These are phyloP conservation scores for Branchinecta lynchi DNA, from an alignment of 1,140 invertebrate genomes.

Conservation along the genomic window DNA sequence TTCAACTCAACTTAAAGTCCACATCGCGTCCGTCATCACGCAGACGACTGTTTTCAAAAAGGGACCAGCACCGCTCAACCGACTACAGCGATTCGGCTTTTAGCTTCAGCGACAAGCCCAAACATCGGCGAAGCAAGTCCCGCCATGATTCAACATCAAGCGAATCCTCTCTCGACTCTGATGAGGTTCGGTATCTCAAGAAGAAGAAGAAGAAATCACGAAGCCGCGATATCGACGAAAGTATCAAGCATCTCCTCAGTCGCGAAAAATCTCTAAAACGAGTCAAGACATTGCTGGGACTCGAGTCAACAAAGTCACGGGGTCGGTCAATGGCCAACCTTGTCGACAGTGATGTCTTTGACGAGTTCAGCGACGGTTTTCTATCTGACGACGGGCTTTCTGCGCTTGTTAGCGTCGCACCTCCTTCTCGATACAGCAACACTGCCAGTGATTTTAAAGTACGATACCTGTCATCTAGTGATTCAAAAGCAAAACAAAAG, in stretches of 20 bases:
- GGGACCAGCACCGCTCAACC: background rate
- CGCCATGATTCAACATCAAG: background rate
- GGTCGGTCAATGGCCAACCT: background rate
- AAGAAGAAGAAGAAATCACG: background rate
- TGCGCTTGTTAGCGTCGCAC: background rate
- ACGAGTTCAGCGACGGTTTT: background rate
- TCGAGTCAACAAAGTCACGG: background rate
- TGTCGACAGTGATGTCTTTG: background rate
- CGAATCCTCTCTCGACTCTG: background rate
- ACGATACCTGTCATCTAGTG: background rate
- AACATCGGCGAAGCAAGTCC: background rate
- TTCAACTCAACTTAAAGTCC: background rate
- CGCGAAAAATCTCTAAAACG: background rate
- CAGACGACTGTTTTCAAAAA: background rate
- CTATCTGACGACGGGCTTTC: background rate
- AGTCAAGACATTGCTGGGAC: background rate
- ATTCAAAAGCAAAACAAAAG: background rate
- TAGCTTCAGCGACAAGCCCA: background rate
- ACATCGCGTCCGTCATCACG: background rate
- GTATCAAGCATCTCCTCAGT: background rate
- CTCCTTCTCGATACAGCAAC: background rate
- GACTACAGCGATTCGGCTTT: background rate
- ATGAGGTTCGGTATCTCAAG: background rate
- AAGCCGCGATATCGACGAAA: background rate
- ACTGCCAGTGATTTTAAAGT: background rate